phyloP scores from a whole-genome alignment of 1,140 invertebrate species.

The Frieseomelitta varia region DNA sequence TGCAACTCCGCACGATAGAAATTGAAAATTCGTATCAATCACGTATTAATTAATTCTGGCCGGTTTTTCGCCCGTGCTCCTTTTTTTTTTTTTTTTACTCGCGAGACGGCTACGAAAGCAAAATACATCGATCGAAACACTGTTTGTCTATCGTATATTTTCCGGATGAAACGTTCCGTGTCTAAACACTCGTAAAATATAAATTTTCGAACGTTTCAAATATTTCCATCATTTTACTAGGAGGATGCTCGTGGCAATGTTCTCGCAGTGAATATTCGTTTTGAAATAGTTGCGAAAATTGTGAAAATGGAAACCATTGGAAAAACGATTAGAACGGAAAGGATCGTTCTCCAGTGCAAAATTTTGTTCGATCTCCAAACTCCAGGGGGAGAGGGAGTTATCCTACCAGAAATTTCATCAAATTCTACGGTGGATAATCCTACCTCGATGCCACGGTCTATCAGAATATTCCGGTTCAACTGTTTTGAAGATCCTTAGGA shows the following conservation, averaged over 20 bases:
- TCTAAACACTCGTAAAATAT: not conserved
- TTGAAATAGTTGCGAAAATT: not conserved
- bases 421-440: not conserved
- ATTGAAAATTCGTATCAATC: not conserved
- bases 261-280: not conserved
- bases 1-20: not conserved
- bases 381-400: not conserved
- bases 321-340: not conserved
- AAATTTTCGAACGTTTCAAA: not conserved
- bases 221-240: not conserved
- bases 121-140: not conserved
- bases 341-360: not conserved
- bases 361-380: not conserved
- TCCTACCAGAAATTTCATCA: not conserved
- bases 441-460: not conserved
- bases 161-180: too few relatives aligned
- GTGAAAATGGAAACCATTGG: not conserved
- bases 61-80: too few relatives aligned
- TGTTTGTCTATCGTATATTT: too few relatives aligned
- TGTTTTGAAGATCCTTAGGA: too few relatives aligned
- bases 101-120: not conserved
- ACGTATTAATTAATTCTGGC: not conserved
- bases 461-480: not conserved
- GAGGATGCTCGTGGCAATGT: too few relatives aligned
- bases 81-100: not conserved